A percentile compares a stretch with the other conserved stretches of the same genome.
These are phyloP conservation scores for Graphium colonna DNA, from an alignment of 2,888 invertebrate species.

Conservation along the genomic window DNA sequence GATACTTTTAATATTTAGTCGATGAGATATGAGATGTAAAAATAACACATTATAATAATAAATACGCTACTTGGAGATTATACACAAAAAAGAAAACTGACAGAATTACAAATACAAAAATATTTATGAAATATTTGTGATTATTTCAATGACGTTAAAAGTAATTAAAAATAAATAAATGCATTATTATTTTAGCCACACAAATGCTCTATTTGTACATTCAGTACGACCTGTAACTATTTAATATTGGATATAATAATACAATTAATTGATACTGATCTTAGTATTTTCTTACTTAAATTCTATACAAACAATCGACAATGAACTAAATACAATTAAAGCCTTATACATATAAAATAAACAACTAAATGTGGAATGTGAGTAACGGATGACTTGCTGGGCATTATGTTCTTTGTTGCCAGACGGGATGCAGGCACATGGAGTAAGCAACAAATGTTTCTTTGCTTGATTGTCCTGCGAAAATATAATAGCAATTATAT, in stretches of 20 bases:
- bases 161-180: slow-evolving; percentile 1
- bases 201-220: not conserved
- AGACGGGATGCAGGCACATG: slow-evolving; percentile 59
- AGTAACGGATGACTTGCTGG: slow-evolving; percentile 26
- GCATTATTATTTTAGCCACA: not conserved
- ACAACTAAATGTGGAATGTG: slow-evolving; percentile 6
- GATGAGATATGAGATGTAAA: not conserved
- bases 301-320: not conserved
- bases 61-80: not conserved
- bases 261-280: not conserved
- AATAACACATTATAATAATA: not conserved
- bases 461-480: slow-evolving; percentile 61
- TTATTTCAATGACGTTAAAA: not conserved
- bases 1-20: not conserved
- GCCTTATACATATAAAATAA: slow-evolving; percentile 24
- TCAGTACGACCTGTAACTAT: not conserved
- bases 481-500: slow-evolving; percentile 15
- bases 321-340: slow-evolving; percentile 17
- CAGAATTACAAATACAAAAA: not conserved
- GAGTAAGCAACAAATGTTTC: slow-evolving; percentile 45
- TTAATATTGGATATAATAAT: not conserved
- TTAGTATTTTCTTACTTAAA: not conserved
- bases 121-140: not conserved
- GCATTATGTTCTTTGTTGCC: slow-evolving; percentile 45
- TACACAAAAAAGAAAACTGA: not conserved